Base-by-base conservation (phyloP, 2,888 invertebrate genomes). In the Sphaerophoria rueppellii region DNA sequence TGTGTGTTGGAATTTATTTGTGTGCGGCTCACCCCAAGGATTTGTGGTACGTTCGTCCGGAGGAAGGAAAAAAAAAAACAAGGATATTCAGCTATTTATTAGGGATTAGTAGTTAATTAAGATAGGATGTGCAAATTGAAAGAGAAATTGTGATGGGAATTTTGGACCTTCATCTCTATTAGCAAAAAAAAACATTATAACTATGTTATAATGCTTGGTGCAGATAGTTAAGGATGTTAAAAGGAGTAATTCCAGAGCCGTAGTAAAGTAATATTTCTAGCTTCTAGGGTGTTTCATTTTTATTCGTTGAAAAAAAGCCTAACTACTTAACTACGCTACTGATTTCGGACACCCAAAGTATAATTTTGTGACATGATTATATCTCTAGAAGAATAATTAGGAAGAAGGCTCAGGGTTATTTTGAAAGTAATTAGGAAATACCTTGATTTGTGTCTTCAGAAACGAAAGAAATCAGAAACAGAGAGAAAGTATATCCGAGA, bases 101-200 rank as follows among this genome's bases (percentile, higher is more conserved):
- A 73, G 72, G 82, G 73, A 82, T 82, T 82, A 82, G 82, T 77
- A 82, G 82, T 40, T 73, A 82, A 77, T 82, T 82, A 82, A 72
- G 72, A 63, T 69, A 67, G 77, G 67, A 82, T 82, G 82, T 82
- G 67, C 61, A 77, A 77, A 82, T 82, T 77, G 73, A 77, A 69
- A 46, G 69, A 50, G 74, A 74, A 63, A 69, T 67, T 69, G 69
- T 76, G 67, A 76, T 69, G 69, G 60, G 60, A 67, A 24, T 24
- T 35, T 67, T 54, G 67, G 54, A 67, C 67, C 24, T 43, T 67
- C 9, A 37, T 58, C 40, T 14, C 40, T 14, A 11, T 37, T 32
- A 4, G 37, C 37, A 46, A 48, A 4, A 48, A 37, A 40, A 40
- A 40, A 6, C 11, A 43, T 12, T 48, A 55, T 67, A 37, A 40